Base-by-base conservation (phyloP, 64 coral and sea anemone species). In the Montipora capricornis region DNA sequence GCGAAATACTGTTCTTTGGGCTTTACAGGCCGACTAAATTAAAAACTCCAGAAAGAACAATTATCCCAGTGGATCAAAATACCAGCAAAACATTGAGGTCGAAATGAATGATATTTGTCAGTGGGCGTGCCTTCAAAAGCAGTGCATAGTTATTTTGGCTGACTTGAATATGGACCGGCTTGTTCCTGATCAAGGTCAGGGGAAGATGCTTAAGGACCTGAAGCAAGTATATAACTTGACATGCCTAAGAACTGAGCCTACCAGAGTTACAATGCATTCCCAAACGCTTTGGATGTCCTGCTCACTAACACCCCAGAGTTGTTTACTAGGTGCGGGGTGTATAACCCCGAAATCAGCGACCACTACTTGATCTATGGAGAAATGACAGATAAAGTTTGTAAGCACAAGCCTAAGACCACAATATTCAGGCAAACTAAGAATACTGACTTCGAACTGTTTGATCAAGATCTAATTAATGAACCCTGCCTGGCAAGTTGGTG, bases 301-400 rank as follows among this genome's bases (percentile, higher is more conserved):
- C 44, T 88, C 4, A 88, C 84, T 50, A 88, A 88, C n/a, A 88
- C 68, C 20, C 84, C 83, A 11, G 20, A 87, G 46, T 44, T 73
- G 17, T 87, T 87, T 81, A 52, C 14, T 12, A 53, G 19, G 55
- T 55, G 46, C 55, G 44, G 6, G 7, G 20, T 2, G 46, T 87
- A 46, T 13, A 26, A 84, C 14, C 81, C 81, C 24, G 81, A 57
- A 20, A 13, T 84, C 5, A 84, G 49, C 26, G 60, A 84, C 2
- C 79, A 81, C 50, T 47, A 11, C 7, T 55, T 81, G 79, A 17
- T 80, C 5, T 80, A 80, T 5, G 52, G 19, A 83, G n/a, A 88
- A 89, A 94, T 94, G 86, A 94, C 3, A n/a, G 92, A 88, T 57
- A 87, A 51, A 88, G 75, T 89, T 22, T 85, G 89, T 44, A 94